phyloP scores from a whole-genome alignment of 2,797 vertebrate species.

The Tolypeutes matacus region DNA sequence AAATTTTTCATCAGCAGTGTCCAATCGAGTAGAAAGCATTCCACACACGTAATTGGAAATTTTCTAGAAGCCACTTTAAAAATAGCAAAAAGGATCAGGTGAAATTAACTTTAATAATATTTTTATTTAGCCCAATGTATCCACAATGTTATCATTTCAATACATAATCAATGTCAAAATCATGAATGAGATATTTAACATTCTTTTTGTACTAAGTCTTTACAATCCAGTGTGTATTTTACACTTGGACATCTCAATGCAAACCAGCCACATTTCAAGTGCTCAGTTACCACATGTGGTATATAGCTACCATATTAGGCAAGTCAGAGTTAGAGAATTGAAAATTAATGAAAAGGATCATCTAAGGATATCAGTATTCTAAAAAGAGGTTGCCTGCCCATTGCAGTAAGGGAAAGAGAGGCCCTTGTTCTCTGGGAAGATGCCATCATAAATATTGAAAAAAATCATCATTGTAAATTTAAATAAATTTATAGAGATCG shows the following conservation, averaged over 20 bases:
- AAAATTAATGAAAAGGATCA: not conserved
- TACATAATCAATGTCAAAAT: not conserved
- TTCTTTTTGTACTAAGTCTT: not conserved
- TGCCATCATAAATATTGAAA: not conserved
- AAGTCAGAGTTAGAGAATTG: not conserved
- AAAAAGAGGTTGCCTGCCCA: not conserved
- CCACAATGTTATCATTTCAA: constrained; percentile 31
- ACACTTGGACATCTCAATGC: not conserved
- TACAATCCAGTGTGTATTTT: not conserved
- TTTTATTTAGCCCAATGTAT: not conserved
- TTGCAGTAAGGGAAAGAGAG: not conserved
- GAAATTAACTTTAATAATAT: constrained; percentile 1
- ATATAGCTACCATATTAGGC: not conserved
- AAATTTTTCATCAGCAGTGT: not conserved
- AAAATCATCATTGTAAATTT: not conserved
- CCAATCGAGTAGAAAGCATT: not conserved
- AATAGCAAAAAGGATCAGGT: not conserved
- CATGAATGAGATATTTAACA: not conserved
- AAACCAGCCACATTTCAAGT: not conserved
- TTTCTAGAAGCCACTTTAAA: not conserved
- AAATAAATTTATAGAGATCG: no score
- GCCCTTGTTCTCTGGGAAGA: not conserved
- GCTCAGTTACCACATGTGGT: not conserved
- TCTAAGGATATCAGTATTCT: not conserved
- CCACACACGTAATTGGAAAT: not conserved